Evolutionary conservation across 2,797 vertebrate genomes (phyloP).

Genomic region (Microhierax caerulescens): DNA sequence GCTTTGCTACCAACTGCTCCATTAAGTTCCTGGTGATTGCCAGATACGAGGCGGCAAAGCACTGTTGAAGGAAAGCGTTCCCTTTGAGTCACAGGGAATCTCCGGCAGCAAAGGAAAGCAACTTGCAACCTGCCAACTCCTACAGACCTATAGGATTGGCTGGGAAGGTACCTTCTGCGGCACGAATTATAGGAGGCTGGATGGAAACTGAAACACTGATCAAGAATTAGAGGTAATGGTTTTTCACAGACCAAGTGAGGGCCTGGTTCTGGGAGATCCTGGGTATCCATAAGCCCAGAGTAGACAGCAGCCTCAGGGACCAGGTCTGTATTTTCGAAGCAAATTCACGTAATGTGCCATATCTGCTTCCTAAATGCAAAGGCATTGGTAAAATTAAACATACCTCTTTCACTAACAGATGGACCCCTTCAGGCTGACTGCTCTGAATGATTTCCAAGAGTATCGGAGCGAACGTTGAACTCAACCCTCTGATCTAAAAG

Average conservation of each 20-base stretch:
- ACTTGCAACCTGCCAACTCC: neutral
- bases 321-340: neutral
- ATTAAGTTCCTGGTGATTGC: neutral
- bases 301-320: neutral
- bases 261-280: neutral
- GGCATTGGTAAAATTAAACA: neutral
- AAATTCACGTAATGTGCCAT: fast-evolving
- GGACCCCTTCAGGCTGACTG: slow-evolving; percentile 90
- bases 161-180: neutral
- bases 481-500: slow-evolving; percentile 81
- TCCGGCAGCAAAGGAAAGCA: neutral
- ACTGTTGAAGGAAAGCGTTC: neutral
- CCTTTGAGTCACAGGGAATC: neutral
- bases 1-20: neutral
- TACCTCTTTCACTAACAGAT: slow-evolving; percentile 85
- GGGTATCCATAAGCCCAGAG: fast-evolving
- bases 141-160: neutral
- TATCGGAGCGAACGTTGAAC: slow-evolving; percentile 77
- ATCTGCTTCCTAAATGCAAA: neutral
- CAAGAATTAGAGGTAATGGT: neutral
- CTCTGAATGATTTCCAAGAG: slow-evolving; percentile 86
- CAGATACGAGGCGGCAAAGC: neutral
- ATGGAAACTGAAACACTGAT: neutral
- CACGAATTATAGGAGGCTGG: neutral
- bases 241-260: neutral